Conservation (phyloP, 2,113 vertebrate genomes). For the Catagonus wagneri region DNA sequence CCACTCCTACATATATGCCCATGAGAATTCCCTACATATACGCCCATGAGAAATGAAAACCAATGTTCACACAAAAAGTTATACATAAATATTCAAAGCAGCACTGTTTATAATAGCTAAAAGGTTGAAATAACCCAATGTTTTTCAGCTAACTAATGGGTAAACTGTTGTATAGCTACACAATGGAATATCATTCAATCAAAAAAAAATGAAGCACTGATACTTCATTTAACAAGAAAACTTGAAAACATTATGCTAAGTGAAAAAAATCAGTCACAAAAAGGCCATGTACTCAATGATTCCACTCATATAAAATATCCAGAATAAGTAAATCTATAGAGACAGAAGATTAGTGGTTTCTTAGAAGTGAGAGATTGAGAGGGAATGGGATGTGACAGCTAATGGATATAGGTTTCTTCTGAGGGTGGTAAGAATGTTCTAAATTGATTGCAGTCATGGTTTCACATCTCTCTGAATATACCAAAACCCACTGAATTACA, state of each 20-base stretch:
- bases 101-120: background rate
- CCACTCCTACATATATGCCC: background rate
- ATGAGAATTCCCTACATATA: background rate
- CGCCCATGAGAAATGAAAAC: conserved; percentile 8
- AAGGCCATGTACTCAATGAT: background rate
- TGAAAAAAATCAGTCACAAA: background rate
- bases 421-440: background rate
- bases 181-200: background rate
- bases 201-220: background rate
- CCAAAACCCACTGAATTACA: background rate
- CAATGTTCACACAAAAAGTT: background rate
- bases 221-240: background rate
- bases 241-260: background rate
- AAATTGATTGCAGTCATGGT: background rate
- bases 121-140: background rate
- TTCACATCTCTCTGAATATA: background rate
- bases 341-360: background rate
- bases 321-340: background rate
- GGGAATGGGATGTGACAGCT: background rate
- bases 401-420: background rate
- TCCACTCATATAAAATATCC: background rate
- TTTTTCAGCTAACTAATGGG: background rate
- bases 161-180: background rate
- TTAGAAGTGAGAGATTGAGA: background rate
- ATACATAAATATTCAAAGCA: background rate